phyloP scores from a whole-genome alignment of 2,797 vertebrate species.

The Lagorchestes hirsutus region DNA sequence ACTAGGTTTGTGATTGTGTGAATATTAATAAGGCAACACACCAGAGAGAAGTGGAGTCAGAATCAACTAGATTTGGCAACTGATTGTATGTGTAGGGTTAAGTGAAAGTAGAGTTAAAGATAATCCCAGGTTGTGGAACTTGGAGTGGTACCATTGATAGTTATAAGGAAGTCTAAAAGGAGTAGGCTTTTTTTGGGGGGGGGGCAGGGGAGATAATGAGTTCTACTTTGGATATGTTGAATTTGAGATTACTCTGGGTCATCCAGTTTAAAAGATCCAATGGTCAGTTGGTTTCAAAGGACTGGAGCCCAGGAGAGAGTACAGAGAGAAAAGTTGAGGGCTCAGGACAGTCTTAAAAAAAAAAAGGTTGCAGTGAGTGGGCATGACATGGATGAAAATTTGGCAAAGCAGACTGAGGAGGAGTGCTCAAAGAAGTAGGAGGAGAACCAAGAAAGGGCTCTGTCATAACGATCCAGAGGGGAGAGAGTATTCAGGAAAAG shows the following conservation, averaged over 20 bases:
- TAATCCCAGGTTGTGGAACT: not conserved
- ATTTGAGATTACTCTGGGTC: not conserved
- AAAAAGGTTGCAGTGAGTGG: not conserved
- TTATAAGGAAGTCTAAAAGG: not conserved
- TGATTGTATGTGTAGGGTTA: not conserved
- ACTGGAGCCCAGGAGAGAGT: not conserved
- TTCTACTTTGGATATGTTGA: not conserved
- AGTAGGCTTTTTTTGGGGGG: not conserved
- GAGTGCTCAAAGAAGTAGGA: not conserved
- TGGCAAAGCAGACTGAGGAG: not conserved
- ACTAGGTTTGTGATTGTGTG: not conserved
- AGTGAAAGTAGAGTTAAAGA: not conserved
- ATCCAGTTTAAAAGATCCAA: not conserved
- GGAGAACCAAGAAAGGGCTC: not conserved
- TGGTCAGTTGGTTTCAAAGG: not conserved
- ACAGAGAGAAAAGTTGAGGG: not conserved
- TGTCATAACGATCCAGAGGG: not conserved
- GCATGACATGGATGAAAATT: not conserved
- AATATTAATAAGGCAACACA: not conserved
- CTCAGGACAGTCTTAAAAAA: not conserved
- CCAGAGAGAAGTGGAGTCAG: not conserved
- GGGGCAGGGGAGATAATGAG: not conserved
- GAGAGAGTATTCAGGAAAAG: not conserved
- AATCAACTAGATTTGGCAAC: not conserved
- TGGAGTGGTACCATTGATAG: not conserved